Evolutionary conservation across 2,888 invertebrate genomes (phyloP), one percentile per base, ranked within the genome.

Genomic region (Drosophila mulleri): DNA sequence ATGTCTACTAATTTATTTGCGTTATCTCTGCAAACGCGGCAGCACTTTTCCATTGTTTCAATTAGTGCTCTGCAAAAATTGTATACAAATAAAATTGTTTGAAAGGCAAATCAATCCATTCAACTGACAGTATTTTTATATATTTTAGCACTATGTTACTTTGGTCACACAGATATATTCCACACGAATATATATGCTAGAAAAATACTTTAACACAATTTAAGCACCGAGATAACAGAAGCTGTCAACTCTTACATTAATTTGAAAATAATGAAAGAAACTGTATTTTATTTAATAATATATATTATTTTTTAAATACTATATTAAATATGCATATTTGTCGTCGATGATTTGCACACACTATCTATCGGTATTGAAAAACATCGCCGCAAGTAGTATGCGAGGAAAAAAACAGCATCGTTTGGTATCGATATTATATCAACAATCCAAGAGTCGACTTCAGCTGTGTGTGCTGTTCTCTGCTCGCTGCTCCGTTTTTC

Each of bases 1-100:
- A 89, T 76, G 12, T 82, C 65, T 11, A 78, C 72, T 18, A 82
- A 64, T 18, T 66, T 63, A 1, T 16, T 56, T 8, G 63, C 60
- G 23, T 32, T 35, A 14, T 63, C 67, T 50, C 89, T 70, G 65
- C 90, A 90, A 39, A 80, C 86, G 47, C 90, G 81, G 53, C 90
- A 90, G 37, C 84, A 67, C 42, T 75, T 71, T 20, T 75, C 68
- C 45, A 86, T 67, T 26, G 20, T 37, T 29, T 35, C 2, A 12
- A 18, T 16, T 54, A 41, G n/a, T 39, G 14, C 39, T 32, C 8
- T 23, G 60, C 29, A 16, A 44, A 18, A 42, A 41, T 63, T 72
- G 58, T 67, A 62, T 65, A 65, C 65, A 71, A 72, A 72, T 57
- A 14, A 72, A 66, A 41, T 59, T 39, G 35, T 44, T 58, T 58